Evolutionary conservation across 2,888 invertebrate genomes (phyloP).

Genomic region (Rhingia campestris): DNA sequence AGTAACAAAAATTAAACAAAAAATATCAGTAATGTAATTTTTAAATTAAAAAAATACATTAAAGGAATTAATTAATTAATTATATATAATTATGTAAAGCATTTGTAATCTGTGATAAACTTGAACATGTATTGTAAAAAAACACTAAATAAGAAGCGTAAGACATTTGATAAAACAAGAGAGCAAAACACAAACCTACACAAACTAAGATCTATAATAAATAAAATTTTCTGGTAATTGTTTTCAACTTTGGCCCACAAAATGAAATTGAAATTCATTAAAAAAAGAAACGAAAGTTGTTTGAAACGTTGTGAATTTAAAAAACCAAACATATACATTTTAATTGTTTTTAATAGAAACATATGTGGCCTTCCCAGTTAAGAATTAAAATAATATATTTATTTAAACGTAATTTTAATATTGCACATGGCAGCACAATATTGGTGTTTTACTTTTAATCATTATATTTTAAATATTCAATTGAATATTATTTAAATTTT

Average conservation of each 20-base stretch:
- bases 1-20: slow-evolving; percentile 30
- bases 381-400: too few relatives aligned
- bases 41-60: slow-evolving; percentile 58
- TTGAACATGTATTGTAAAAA: slow-evolving; percentile 74
- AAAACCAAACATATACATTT: background rate
- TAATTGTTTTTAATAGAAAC: background rate
- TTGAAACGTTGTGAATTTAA: too few relatives aligned
- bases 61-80: slow-evolving; percentile 70
- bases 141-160: slow-evolving; percentile 63
- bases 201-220: slow-evolving; percentile 31
- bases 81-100: slow-evolving; percentile 75
- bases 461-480: too few relatives aligned
- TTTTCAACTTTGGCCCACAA: slow-evolving; percentile 5
- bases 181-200: slow-evolving; percentile 59
- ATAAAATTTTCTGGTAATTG: slow-evolving; percentile 4
- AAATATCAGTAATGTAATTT: slow-evolving; percentile 66
- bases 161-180: slow-evolving; percentile 68
- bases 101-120: slow-evolving; percentile 78
- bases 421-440: too few relatives aligned
- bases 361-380: too few relatives aligned
- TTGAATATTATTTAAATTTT: too few relatives aligned
- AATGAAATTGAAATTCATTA: slow-evolving; percentile 3
- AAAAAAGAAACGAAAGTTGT: background rate
- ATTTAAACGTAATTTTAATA: too few relatives aligned
- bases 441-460: too few relatives aligned